phyloP scores from a whole-genome alignment of 2,113 vertebrate species.

The Pseudorectes ferrugineus region DNA sequence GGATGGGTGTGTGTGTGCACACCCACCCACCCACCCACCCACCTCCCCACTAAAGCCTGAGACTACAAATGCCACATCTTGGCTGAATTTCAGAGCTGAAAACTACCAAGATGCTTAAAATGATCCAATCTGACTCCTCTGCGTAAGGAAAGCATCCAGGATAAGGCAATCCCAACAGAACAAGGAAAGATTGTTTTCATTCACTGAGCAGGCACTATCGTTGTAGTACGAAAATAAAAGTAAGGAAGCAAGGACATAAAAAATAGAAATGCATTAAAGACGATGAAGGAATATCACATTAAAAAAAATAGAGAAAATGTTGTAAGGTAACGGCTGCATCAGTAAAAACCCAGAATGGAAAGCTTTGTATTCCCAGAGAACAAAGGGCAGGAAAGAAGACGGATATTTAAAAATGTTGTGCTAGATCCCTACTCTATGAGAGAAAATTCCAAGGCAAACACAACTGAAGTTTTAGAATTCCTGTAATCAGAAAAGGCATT shows the following conservation, averaged over 20 bases:
- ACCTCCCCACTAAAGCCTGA: background rate
- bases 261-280: background rate
- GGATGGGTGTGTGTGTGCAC: background rate
- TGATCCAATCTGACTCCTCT: background rate
- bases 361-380: background rate
- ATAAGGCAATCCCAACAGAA: background rate
- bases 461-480: background rate
- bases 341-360: background rate
- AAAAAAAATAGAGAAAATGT: background rate
- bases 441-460: conserved; percentile 5
- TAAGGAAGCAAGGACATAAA: background rate
- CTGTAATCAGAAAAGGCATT: background rate
- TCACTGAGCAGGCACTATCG: background rate
- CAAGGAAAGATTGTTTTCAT: background rate
- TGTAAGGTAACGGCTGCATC: background rate
- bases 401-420: background rate
- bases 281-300: background rate
- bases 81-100: background rate
- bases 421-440: background rate
- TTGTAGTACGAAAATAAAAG: background rate
- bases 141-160: background rate
- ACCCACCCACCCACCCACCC: background rate
- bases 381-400: background rate
- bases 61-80: background rate
- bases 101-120: background rate